These are phyloP conservation scores for Nomada flava DNA, from an alignment of 2,888 invertebrate species.

Conservation along the genomic window DNA sequence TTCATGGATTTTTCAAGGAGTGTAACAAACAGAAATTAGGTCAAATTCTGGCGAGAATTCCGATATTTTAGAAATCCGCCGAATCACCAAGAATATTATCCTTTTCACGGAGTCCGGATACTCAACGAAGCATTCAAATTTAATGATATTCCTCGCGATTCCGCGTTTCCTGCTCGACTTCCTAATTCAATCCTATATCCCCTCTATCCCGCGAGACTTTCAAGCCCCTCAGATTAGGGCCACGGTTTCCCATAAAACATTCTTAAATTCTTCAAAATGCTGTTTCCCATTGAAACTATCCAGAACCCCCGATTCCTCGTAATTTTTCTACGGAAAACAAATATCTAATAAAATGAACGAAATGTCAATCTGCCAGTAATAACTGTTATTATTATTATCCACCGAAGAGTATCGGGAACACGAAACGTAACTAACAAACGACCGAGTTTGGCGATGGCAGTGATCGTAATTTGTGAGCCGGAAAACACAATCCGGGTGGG, in stretches of 20 bases:
- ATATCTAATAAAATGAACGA: neutral
- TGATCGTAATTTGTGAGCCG: neutral
- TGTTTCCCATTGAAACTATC: neutral
- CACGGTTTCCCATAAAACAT: neutral
- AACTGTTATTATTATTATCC: too few species aligned
- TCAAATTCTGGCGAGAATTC: neutral
- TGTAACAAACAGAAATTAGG: neutral
- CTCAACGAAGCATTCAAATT: constrained; percentile 36
- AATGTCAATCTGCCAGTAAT: too few species aligned
- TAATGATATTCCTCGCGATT: constrained; percentile 30
- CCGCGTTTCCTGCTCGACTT: constrained; percentile 27
- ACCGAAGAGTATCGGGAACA: neutral
- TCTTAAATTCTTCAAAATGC: neutral
- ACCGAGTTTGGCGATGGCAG: neutral
- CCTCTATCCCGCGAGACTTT: neutral
- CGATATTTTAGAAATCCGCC: neutral
- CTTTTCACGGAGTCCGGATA: constrained; percentile 26
- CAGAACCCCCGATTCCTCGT: neutral
- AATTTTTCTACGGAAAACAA: neutral
- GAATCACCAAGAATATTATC: constrained; percentile 16
- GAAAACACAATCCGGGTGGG: constrained; percentile 56
- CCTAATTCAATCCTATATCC: constrained; percentile 27
- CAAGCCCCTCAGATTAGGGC: neutral
- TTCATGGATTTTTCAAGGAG: neutral
- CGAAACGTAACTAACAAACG: neutral